Base-by-base conservation (phyloP, 2,797 vertebrate genomes). In the Gobionotothen gibberifrons region DNA sequence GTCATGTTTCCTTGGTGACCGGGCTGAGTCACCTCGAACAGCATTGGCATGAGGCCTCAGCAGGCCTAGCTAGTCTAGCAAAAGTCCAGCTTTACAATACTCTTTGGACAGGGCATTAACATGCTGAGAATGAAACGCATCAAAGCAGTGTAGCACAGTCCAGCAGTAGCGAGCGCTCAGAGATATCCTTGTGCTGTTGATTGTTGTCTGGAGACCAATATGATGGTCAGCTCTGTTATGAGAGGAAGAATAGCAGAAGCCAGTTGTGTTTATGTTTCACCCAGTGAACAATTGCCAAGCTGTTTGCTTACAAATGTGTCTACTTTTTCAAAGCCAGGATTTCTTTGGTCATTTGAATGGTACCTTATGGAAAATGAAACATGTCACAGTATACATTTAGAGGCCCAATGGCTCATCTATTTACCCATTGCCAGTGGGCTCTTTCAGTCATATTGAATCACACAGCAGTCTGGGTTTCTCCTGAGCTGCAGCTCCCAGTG, bases 1-100 rank as follows among this genome's bases (percentile, higher is more conserved):
- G 29, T 58, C 59, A 76, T 52, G 87, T 92, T 87, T 85, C 85
- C 81, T 87, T 87, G 84, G 85, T 91, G 92, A 94, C 89, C 81
- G 36, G 90, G 87, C 93, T 90, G 91, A 94, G 90, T 92, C 90
- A 94, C 93, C 87, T 87, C 89, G 93, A 95, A 95, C 91, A 93
- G 91, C 87, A 63, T 62, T 0, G 77, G 51, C 79, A 66, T 58
- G 62, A 17, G 55, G 43, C 69, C 72, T 75, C 74, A 53, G 55
- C 74, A 44, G 77, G 60, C 59, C 61, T 32, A 16, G 39, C 29
- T 70, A 69, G 58, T 57, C 68, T 11, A 40, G 43, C 64, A 69
- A 62, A 75, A 72, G 69, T 70, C 53, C 51, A 42, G 88, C 85
- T 94, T 93, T 90, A 92, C 89, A 93, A 87, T 89, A 83, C 93